Conservation (phyloP, 2,888 invertebrate species). For the Torymus auratus region DNA sequence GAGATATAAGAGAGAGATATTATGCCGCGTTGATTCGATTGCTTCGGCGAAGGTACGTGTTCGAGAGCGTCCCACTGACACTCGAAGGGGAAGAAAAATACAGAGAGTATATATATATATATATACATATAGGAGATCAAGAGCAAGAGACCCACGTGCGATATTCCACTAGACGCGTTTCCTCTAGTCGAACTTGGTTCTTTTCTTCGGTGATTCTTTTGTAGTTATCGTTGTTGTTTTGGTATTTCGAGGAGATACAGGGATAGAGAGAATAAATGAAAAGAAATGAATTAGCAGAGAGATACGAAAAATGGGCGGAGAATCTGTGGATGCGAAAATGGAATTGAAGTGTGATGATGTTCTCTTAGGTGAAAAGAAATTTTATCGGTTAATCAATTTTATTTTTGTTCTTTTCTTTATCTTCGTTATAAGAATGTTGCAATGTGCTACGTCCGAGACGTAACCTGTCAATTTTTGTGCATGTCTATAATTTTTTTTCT, state of each 20-base stretch:
- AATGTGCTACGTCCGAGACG: background rate
- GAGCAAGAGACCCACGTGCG: no score
- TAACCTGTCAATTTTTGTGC: conserved; percentile 28
- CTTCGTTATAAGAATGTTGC: background rate
- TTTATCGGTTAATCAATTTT: no score
- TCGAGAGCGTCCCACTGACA: no score
- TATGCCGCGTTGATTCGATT: no score
- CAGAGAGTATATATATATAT: no score
- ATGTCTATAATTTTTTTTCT: background rate
- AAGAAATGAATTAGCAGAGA: no score
- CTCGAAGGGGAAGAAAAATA: no score
- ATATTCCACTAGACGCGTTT: conserved; percentile 10
- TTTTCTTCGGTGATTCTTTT: conserved; percentile 4
- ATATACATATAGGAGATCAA: no score
- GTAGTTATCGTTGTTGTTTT: background rate
- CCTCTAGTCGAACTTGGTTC: conserved; percentile 19
- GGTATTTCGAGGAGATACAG: no score
- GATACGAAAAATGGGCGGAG: background rate
- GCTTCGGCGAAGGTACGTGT: no score
- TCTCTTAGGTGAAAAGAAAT: background rate
- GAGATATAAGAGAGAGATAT: background rate
- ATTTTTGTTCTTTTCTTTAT: background rate
- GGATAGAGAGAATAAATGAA: no score
- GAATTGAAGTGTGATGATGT: background rate
- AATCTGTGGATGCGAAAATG: background rate